Evolutionary conservation across 2,113 vertebrate genomes (phyloP).

Genomic region (Maccullochella peelii): DNA sequence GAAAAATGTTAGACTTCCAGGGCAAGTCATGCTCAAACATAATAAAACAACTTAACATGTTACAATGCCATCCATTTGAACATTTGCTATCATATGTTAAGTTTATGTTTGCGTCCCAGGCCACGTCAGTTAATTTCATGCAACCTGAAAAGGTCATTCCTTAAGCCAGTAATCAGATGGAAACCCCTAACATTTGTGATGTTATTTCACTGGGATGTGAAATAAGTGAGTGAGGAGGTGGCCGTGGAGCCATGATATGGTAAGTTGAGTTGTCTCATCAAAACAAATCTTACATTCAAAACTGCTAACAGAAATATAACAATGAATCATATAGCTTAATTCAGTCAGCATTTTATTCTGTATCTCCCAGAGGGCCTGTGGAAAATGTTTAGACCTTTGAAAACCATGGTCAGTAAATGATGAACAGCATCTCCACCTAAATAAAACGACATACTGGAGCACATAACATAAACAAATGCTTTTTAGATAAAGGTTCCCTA

Average conservation of each 20-base stretch:
- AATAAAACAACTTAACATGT: constrained; percentile 43
- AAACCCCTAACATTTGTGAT: neutral
- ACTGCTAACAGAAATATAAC: neutral
- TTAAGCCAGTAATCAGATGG: too few relatives aligned
- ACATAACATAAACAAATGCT: neutral
- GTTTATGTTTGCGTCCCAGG: constrained; percentile 9
- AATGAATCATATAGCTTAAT: neutral
- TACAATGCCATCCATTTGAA: constrained; percentile 26
- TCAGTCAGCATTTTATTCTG: neutral
- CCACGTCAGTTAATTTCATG: too few relatives aligned
- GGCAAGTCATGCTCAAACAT: constrained; percentile 30
- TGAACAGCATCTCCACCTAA: neutral
- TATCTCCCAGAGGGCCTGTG: too few relatives aligned
- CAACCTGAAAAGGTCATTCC: neutral
- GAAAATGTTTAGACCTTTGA: neutral
- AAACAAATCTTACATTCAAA: neutral
- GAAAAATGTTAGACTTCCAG: constrained; percentile 71
- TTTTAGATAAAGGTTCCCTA: too few relatives aligned
- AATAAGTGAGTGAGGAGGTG: neutral
- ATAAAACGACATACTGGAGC: neutral
- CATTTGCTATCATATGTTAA: constrained; percentile 9
- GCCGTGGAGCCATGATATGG: neutral
- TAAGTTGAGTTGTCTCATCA: neutral
- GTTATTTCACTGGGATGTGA: neutral
- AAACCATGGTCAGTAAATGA: neutral